Evolutionary conservation across 2,797 vertebrate genomes (phyloP).

Genomic region (Varecia variegata): DNA sequence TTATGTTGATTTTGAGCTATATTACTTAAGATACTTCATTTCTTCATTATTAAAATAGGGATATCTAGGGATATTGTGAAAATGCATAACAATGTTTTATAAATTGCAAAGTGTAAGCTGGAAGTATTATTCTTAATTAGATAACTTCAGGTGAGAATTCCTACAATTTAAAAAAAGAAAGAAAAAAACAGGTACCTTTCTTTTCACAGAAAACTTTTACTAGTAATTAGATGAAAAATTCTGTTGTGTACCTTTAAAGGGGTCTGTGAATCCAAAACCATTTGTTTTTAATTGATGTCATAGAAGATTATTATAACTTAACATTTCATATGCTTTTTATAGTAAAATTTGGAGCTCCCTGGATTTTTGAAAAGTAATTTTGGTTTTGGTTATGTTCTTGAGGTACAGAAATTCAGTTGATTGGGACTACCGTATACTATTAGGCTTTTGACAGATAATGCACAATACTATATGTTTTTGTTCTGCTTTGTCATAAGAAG

Average conservation of each 20-base stretch:
- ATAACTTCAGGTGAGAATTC: constrained; percentile 9
- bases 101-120: neutral
- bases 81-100: neutral
- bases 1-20: neutral
- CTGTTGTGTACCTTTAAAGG: neutral
- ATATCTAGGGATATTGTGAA: neutral
- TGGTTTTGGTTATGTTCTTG: neutral
- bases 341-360: neutral
- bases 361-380: neutral
- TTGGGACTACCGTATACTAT: neutral
- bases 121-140: neutral
- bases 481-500: neutral
- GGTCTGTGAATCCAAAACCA: neutral
- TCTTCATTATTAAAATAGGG: neutral
- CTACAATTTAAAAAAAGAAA: neutral
- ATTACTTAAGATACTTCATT: neutral
- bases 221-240: constrained; percentile 17
- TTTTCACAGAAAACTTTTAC: constrained; percentile 18
- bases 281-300: constrained; percentile 4
- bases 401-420: neutral
- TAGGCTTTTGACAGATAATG: neutral
- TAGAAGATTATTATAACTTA: neutral
- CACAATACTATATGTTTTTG: neutral
- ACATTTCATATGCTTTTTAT: constrained; percentile 21
- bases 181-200: neutral